Conservation (phyloP, 2,113 vertebrate species). For the Rhea americana region DNA sequence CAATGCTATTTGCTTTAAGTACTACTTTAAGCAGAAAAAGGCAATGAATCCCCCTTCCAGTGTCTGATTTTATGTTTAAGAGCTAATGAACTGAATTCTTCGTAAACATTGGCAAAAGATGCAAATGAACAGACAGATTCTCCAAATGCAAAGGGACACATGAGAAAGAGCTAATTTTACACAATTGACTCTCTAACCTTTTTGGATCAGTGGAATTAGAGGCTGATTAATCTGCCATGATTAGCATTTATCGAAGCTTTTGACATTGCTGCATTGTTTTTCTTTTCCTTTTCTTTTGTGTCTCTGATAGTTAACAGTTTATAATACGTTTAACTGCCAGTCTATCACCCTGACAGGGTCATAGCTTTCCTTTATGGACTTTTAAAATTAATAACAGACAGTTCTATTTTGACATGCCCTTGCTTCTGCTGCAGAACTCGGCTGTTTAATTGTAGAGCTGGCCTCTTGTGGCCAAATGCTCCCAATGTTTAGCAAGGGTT, state of each 20-base stretch:
- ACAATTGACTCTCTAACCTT: constrained; percentile 87
- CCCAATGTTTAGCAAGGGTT: constrained; percentile 89
- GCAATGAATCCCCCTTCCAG: constrained; percentile 72
- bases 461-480: constrained; percentile 89
- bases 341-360: constrained; percentile 87
- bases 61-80: constrained; percentile 76
- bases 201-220: constrained; percentile 87
- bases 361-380: constrained; percentile 86
- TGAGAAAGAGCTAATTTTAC: constrained; percentile 84
- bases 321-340: constrained; percentile 83
- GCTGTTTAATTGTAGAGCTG: constrained; percentile 87
- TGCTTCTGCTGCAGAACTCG: constrained; percentile 70
- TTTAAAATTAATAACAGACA: constrained; percentile 83
- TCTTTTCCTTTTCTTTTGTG: constrained; percentile 59
- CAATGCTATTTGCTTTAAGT: constrained; percentile 74
- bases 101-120: constrained; percentile 78
- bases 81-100: constrained; percentile 81
- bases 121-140: constrained; percentile 76
- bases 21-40: constrained; percentile 68
- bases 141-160: constrained; percentile 77
- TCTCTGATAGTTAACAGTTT: constrained; percentile 76
- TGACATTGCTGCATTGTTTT: constrained; percentile 65
- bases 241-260: constrained; percentile 83
- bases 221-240: constrained; percentile 89
- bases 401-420: constrained; percentile 78